Percentiles rank a stretch among this genome's conserved stretches.
Evolutionary conservation across 2,113 vertebrate species (phyloP).

Genomic region (Tonatia bakeri): DNA sequence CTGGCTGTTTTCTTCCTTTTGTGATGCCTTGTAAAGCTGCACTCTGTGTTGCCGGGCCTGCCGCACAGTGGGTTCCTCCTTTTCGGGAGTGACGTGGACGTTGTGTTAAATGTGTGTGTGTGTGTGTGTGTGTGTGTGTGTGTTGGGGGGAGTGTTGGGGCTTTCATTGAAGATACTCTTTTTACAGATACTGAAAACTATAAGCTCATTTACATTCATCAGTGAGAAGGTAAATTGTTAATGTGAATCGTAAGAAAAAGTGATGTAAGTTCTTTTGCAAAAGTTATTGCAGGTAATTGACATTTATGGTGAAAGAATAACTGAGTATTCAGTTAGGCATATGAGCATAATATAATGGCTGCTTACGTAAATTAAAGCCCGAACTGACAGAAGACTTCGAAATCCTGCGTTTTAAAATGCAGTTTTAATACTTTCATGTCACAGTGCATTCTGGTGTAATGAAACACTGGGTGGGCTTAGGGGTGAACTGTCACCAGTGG

Average conservation of each 20-base stretch:
- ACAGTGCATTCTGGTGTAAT: neutral
- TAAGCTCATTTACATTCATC: neutral
- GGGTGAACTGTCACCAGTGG: neutral
- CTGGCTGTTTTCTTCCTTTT: slow-evolving; percentile 56
- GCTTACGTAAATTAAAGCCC: slow-evolving; percentile 22
- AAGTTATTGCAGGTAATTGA: neutral
- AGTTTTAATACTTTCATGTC: slow-evolving; percentile 35
- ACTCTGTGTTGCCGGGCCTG: slow-evolving; percentile 31
- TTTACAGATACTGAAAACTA: neutral
- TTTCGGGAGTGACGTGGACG: slow-evolving; percentile 35
- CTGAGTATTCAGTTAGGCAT: neutral
- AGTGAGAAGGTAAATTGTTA: neutral
- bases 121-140: too few species aligned
- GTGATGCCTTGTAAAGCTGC: slow-evolving; percentile 34
- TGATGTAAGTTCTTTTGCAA: neutral
- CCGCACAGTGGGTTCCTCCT: slow-evolving; percentile 52
- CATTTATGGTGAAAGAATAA: slow-evolving; percentile 23
- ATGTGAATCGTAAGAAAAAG: neutral
- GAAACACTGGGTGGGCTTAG: slow-evolving; percentile 9
- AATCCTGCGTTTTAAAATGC: slow-evolving; percentile 12
- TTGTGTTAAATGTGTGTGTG: neutral
- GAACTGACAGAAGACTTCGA: slow-evolving; percentile 10
- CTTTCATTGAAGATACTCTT: neutral
- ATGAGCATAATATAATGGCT: neutral
- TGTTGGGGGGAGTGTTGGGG: neutral